A percentile compares a stretch with the other conserved stretches of the same genome.
Evolutionary conservation across 2,113 vertebrate species (phyloP).

Genomic region (Calypte anna): DNA sequence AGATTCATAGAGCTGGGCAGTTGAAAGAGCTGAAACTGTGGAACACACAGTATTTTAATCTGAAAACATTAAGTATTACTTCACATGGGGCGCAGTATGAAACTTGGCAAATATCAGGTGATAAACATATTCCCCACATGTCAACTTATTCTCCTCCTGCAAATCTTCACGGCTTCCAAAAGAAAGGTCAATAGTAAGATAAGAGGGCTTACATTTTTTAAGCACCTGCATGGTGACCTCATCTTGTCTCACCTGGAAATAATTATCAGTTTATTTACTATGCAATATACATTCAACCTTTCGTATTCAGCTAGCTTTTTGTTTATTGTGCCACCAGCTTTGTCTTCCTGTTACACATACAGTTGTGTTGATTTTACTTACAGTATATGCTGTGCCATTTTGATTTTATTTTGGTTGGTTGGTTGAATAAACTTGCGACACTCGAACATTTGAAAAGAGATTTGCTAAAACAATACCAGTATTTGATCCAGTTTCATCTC

Average conservation of each 20-base stretch:
- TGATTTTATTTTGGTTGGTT: conserved; percentile 76
- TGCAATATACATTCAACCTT: conserved; percentile 87
- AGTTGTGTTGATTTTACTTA: conserved; percentile 71
- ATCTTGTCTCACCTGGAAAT: conserved; percentile 75
- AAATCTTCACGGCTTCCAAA: conserved; percentile 70
- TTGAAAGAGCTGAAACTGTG: conserved; percentile 51
- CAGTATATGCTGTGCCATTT: conserved; percentile 82
- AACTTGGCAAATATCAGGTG: conserved; percentile 80
- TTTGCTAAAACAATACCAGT: conserved; percentile 79
- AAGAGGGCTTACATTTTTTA: conserved; percentile 69
- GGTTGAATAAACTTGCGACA: conserved; percentile 84
- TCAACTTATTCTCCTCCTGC: conserved; percentile 71
- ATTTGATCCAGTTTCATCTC: conserved; percentile 86
- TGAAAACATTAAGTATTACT: conserved; percentile 26
- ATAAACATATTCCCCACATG: conserved; percentile 61
- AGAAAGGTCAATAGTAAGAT: conserved; percentile 77
- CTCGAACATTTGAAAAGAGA: conserved; percentile 81
- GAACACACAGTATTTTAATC: conserved; percentile 43
- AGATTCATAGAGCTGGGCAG: background rate
- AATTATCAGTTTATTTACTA: conserved; percentile 88
- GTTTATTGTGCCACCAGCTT: conserved; percentile 78
- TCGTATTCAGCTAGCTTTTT: conserved; percentile 77
- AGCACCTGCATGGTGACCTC: conserved; percentile 75
- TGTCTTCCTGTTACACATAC: conserved; percentile 83
- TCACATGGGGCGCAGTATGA: conserved; percentile 64